Conservation (phyloP, 2,797 vertebrate genomes). For the Cheirogaleus major region DNA sequence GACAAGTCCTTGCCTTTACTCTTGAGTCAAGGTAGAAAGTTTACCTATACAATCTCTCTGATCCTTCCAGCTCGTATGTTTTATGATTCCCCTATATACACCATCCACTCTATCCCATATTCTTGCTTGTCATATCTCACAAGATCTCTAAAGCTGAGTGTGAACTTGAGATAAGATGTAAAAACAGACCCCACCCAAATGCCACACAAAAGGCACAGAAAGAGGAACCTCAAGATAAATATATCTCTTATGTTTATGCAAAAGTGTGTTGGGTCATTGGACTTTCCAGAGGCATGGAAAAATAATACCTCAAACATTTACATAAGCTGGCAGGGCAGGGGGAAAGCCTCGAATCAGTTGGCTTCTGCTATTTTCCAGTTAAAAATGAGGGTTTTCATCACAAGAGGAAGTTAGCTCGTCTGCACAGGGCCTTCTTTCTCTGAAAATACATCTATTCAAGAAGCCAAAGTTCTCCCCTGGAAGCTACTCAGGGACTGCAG, state of each 20-base stretch:
- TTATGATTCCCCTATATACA: fast-evolving
- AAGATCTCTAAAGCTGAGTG: neutral
- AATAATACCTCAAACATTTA: conserved; percentile 53
- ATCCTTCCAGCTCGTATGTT: neutral
- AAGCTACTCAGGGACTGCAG: neutral
- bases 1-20: neutral
- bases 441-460: neutral
- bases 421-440: neutral
- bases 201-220: conserved; percentile 48
- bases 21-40: neutral
- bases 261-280: neutral
- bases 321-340: neutral
- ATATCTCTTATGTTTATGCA: conserved; percentile 62
- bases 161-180: neutral
- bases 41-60: neutral
- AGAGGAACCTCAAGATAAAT: conserved; percentile 67
- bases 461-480: neutral
- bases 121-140: neutral
- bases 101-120: neutral
- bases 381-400: conserved; percentile 24
- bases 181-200: neutral
- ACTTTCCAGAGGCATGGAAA: conserved; percentile 69
- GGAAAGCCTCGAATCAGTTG: neutral
- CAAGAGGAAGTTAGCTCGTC: neutral
- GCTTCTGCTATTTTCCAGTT: neutral